These are phyloP conservation scores for Mystacornis crossleyi DNA, from an alignment of 2,113 vertebrate species.

Conservation along the genomic window DNA sequence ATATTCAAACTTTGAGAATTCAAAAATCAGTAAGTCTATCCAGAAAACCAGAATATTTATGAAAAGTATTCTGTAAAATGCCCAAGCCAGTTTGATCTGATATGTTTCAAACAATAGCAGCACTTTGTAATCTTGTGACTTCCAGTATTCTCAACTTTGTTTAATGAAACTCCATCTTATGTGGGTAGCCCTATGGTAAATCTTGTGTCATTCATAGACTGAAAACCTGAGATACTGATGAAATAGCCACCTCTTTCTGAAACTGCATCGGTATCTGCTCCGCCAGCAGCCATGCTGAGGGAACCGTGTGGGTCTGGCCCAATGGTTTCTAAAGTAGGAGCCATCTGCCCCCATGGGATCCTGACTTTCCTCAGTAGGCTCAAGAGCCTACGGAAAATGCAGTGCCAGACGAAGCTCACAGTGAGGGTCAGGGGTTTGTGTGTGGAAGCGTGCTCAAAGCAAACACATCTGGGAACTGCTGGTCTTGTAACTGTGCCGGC, in stretches of 20 bases:
- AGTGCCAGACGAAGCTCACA: neutral
- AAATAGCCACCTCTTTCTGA: neutral
- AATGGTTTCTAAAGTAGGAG: neutral
- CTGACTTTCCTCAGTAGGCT: neutral
- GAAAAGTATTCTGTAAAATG: neutral
- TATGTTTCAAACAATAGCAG: neutral
- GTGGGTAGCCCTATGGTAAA: neutral
- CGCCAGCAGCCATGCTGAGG: neutral
- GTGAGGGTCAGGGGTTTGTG: neutral
- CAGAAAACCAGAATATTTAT: neutral
- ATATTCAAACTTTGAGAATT: neutral
- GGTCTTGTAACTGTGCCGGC: neutral
- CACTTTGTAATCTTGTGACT: neutral
- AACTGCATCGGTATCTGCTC: neutral
- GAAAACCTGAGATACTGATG: neutral
- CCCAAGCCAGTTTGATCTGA: neutral
- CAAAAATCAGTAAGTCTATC: neutral
- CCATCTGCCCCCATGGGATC: neutral
- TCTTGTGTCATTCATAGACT: neutral
- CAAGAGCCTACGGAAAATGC: neutral
- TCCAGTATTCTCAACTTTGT: neutral
- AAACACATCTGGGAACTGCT: neutral
- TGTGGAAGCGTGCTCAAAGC: fast-evolving
- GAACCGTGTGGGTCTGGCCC: neutral
- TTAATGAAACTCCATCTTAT: neutral